These are phyloP conservation scores for Pangasius mekongensis DNA, from an alignment of 2,797 vertebrate genomes.

Conservation along the genomic window DNA sequence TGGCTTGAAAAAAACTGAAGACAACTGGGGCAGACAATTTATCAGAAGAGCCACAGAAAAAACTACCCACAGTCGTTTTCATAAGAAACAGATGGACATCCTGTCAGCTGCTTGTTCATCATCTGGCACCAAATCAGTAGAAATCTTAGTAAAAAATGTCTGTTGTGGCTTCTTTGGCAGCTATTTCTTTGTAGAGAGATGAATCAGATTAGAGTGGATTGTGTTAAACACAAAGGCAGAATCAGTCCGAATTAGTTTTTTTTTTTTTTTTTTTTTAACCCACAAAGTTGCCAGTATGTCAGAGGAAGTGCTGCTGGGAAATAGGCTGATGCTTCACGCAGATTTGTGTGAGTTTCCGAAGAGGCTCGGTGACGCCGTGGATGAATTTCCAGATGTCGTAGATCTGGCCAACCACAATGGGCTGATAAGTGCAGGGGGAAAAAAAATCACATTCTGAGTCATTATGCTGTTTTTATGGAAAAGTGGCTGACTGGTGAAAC, in stretches of 20 bases:
- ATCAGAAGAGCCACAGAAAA: not conserved
- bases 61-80: not conserved
- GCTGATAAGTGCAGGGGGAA: not conserved
- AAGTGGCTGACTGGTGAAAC: not conserved
- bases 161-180: not conserved
- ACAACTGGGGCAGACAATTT: not conserved
- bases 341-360: not conserved
- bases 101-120: too few species aligned
- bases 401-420: not conserved
- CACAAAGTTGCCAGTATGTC: not conserved
- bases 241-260: not conserved
- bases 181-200: not conserved
- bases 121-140: too few species aligned
- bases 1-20: not conserved
- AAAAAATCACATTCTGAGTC: not conserved
- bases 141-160: not conserved
- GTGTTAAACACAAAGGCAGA: not conserved
- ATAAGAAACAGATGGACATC: not conserved
- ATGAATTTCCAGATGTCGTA: not conserved
- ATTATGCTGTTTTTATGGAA: too few species aligned
- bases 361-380: not conserved
- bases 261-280: not conserved
- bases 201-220: not conserved
- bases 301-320: not conserved
- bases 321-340: not conserved